Conservation (phyloP, 2,888 invertebrate species). For the Dione juno region DNA sequence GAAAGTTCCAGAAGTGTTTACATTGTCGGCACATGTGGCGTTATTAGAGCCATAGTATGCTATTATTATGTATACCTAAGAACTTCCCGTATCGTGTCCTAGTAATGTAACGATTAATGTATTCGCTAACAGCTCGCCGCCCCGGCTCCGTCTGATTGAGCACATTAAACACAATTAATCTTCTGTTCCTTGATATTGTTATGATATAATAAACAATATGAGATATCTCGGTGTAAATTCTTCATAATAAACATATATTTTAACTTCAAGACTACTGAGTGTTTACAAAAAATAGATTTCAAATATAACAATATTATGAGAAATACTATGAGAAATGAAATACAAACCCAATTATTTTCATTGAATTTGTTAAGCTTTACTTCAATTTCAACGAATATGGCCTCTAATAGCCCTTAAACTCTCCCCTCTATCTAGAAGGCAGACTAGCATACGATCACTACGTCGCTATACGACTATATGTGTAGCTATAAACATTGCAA, state of each 20-base stretch:
- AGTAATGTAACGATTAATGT: conserved; percentile 40
- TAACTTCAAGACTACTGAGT: conserved; percentile 41
- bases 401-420: conserved; percentile 4
- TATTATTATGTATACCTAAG: conserved; percentile 42
- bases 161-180: conserved; percentile 35
- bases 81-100: conserved; percentile 40
- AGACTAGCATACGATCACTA: conserved; percentile 21
- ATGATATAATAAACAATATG: conserved; percentile 10
- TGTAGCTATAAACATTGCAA: conserved; percentile 27
- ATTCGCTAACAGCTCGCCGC: conserved; percentile 37
- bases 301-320: too few relatives aligned
- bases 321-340: neutral
- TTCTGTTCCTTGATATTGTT: neutral
- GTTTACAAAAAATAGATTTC: neutral
- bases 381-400: neutral
- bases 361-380: neutral
- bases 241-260: conserved; percentile 23
- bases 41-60: conserved; percentile 39
- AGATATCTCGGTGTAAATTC: neutral
- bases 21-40: conserved; percentile 43
- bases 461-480: conserved; percentile 25
- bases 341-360: neutral
- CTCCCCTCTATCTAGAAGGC: conserved; percentile 4
- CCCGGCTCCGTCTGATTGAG: conserved; percentile 25
- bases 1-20: conserved; percentile 45